Base-by-base conservation (phyloP, 1,140 invertebrate species). In the Rhagoletis pomonella region DNA sequence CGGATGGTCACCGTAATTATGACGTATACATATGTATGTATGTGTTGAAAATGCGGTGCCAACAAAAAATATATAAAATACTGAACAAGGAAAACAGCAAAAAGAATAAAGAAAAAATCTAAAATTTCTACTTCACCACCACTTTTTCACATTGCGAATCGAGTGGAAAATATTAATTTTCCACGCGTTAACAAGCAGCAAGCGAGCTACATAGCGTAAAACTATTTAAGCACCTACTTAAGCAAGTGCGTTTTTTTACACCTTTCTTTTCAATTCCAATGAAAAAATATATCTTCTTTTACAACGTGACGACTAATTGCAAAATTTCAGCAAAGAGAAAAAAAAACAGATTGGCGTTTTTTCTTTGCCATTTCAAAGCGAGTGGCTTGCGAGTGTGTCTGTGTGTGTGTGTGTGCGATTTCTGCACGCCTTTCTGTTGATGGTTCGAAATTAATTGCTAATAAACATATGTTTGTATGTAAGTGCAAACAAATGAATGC, bases 111-210 rank as follows among this genome's bases (percentile, higher is more conserved):
- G 5, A 64, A 64, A 64, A 64, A 64, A 62, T 62, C n/a, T 17
- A n/a, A 62, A 62, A 62, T 62, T 62, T 10, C 14, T 73, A 4
- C 39, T 17, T 47, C 12, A 44, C 44, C 12, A 73, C 39, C 2
- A 3, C 10, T 47, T 47, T 73, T 17, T 44, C 50, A 3, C 44
- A 6, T n/a, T 77, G 69, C 69, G 4, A 4, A 14, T 9, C n/a
- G 17, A 55, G n/a, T 19, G n/a, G 44, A 55, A 73, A 81, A 29
- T 81, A 81, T 50, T n/a, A 55, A 81, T 81, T 81, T 81, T 50
- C 73, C 73, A 81, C 47, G 73, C 73, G 44, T 81, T 81, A 81
- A 55, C 73, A 81, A 81, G 73, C 73, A 81, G 73, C 50, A 81
- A 81, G 73, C 73, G 17, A 81, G 47, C 50, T 81, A 58, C 44